These are phyloP conservation scores for Chloroceryle inda DNA, from an alignment of 2,797 vertebrate genomes.

Conservation along the genomic window DNA sequence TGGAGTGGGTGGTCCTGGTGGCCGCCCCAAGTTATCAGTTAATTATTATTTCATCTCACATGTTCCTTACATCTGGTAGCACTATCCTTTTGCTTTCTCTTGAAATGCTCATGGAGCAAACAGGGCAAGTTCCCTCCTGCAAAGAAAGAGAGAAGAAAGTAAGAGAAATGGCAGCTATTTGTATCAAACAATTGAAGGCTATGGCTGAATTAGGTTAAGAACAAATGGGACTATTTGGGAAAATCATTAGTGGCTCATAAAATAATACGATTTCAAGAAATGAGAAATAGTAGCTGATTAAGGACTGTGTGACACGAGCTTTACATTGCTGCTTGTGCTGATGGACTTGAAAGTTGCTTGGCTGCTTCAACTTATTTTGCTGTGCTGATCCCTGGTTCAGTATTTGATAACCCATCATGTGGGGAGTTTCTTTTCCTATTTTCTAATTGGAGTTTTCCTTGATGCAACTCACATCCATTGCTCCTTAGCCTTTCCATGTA, in stretches of 20 bases:
- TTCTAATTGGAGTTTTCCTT: background rate
- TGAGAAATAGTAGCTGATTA: constrained; percentile 2
- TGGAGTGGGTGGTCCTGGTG: background rate
- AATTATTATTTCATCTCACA: background rate
- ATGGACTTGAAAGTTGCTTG: background rate
- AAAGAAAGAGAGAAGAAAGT: background rate
- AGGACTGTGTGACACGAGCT: background rate
- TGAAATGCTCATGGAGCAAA: background rate
- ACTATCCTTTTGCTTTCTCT: background rate
- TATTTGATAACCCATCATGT: background rate
- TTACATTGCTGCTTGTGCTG: background rate
- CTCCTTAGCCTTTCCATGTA: background rate
- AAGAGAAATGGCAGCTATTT: constrained; percentile 34
- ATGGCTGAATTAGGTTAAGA: constrained; percentile 4
- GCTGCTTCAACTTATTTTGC: background rate
- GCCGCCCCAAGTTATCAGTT: background rate
- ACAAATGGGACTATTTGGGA: background rate
- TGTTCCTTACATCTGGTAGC: background rate
- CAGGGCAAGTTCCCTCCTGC: background rate
- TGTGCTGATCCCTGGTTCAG: background rate
- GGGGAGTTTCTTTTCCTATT: background rate
- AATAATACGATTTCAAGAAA: constrained; percentile 36
- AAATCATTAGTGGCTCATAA: constrained; percentile 41
- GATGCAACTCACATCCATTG: background rate
- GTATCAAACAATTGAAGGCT: constrained; percentile 31